Evolutionary conservation across 2,797 vertebrate species (phyloP), one percentile per base, ranked within the genome.

Genomic region (Peromyscus eremicus): DNA sequence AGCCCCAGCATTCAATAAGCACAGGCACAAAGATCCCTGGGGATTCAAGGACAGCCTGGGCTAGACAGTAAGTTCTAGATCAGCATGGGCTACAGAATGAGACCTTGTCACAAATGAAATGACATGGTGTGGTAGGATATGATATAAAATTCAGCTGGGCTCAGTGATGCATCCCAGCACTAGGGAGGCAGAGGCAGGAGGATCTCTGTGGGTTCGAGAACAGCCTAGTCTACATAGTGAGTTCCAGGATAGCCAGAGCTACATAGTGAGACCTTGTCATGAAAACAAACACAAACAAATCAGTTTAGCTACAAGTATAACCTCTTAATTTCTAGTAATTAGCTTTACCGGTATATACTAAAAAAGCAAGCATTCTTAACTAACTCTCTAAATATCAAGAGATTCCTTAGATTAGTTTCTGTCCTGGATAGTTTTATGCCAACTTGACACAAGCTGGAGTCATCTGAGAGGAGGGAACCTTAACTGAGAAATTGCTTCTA

Each of bases 341-440:
- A 94, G 46, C 13, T 64, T 89, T 57, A 92, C 13, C 62, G 14
- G 29, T 76, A 81, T 70, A 86, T 52, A 70, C 34, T 86, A n/a
- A 95, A 92, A 90, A 93, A 87, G 40, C 23, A 94, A 90, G 40
- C 2, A 43, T 76, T 80, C 14, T 64, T 95, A 84, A 43, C 17
- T 68, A 95, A 66, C 29, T 85, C 85, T 93, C 64, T 32, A 91
- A 94, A 92, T 94, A 91, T 34, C 46, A 93, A 75, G 43, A 89
- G 49, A 92, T 75, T 79, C 66, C 94, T 94, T n/a, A 70, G 37
- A 60, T 82, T 82, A 57, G 66, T 81, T 91, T 86, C 40, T 86
- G 2, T 27, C 13, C 25, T 62, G 37, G n/a, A 17, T 64, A 83
- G 57, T 83, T 62, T 60, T 32, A 83, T 43, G 37, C 81, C 81